Conservation (phyloP, 2,888 invertebrate species). For the Standfussiana lucernea region DNA sequence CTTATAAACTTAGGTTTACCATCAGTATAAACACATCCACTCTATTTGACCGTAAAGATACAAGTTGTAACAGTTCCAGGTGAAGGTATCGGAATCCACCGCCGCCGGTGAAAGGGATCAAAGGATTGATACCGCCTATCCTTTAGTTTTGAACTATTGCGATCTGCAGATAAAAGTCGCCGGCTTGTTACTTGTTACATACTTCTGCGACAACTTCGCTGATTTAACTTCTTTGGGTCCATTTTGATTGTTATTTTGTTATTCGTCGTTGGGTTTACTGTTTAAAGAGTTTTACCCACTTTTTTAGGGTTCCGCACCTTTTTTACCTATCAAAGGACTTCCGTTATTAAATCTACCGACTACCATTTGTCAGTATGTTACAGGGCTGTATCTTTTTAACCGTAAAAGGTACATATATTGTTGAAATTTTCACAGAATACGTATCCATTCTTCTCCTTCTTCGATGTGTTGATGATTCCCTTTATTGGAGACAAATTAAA, state of each 20-base stretch:
- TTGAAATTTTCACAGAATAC: neutral
- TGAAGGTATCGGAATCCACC: slow-evolving; percentile 39
- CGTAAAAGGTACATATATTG: neutral
- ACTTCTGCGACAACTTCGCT: slow-evolving; percentile 44
- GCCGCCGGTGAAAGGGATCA: slow-evolving; percentile 55
- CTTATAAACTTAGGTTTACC: neutral
- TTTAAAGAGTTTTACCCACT: neutral
- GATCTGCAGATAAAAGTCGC: slow-evolving; percentile 44
- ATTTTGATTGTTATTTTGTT: slow-evolving; percentile 18
- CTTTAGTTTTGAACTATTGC: slow-evolving; percentile 54
- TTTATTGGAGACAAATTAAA: neutral
- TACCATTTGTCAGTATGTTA: neutral
- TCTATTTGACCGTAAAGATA: neutral
- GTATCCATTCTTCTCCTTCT: neutral
- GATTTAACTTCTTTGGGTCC: slow-evolving; percentile 38
- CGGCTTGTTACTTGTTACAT: slow-evolving; percentile 38
- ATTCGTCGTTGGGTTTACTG: neutral
- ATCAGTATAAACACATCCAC: neutral
- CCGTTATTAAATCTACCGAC: neutral
- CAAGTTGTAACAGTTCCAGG: slow-evolving; percentile 20
- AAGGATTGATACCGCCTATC: slow-evolving; percentile 48
- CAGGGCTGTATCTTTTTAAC: neutral
- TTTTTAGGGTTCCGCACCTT: neutral
- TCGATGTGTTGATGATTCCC: neutral
- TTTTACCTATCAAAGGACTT: neutral